Conservation (phyloP, 2,797 vertebrate genomes). For the Leptodactylus fallax region DNA sequence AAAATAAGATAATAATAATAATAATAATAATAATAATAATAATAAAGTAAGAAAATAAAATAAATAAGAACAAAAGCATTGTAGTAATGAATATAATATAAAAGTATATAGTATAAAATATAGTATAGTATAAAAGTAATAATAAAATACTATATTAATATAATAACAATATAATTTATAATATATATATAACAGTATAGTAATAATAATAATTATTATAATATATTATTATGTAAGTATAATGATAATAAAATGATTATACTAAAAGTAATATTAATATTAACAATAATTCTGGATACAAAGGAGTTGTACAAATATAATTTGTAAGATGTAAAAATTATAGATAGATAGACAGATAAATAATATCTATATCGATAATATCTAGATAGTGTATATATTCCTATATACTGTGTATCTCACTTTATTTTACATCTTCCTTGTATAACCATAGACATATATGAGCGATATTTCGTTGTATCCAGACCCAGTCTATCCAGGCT, state of each 20-base stretch:
- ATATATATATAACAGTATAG: too few species aligned
- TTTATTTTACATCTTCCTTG: background rate
- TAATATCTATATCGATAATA: background rate
- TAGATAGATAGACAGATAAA: constrained; percentile 2
- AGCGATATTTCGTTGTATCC: background rate
- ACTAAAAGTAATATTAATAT: too few species aligned
- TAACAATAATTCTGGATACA: too few species aligned
- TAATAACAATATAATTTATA: too few species aligned
- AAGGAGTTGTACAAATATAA: too few species aligned
- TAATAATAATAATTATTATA: background rate
- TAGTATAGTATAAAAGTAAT: background rate
- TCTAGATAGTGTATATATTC: background rate
- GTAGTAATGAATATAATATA: background rate
- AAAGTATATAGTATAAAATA: background rate
- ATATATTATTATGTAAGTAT: too few species aligned
- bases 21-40: background rate
- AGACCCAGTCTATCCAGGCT: background rate
- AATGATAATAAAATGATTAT: too few species aligned
- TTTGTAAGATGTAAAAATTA: background rate
- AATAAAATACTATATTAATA: background rate
- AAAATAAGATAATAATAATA: too few species aligned
- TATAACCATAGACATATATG: background rate
- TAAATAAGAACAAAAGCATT: background rate
- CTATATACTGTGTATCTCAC: background rate
- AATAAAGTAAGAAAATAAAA: too few species aligned